phyloP scores from a whole-genome alignment of 2,113 vertebrate species.

The Oncorhynchus nerka region DNA sequence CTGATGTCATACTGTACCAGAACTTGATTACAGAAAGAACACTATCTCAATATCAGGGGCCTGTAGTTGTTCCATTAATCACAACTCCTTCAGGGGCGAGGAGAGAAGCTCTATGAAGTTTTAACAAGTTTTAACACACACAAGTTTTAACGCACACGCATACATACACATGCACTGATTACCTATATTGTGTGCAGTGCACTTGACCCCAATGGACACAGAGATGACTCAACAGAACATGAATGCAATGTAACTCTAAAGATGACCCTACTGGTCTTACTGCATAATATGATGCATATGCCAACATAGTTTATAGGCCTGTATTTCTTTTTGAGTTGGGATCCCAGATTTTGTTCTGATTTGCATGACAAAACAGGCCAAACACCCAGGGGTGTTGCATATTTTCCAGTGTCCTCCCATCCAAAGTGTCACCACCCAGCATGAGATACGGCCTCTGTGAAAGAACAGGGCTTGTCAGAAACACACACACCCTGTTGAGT shows the following conservation, averaged over 20 bases:
- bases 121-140: neutral
- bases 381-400: slow-evolving; percentile 46
- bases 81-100: neutral
- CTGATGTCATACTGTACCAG: slow-evolving; percentile 47
- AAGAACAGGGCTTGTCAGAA: slow-evolving; percentile 15
- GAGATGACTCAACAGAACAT: neutral
- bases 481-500: neutral
- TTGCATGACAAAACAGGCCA: slow-evolving; percentile 22
- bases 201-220: neutral
- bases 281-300: neutral
- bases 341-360: slow-evolving; percentile 6
- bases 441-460: slow-evolving; percentile 22
- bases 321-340: neutral
- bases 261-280: neutral
- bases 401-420: slow-evolving; percentile 27
- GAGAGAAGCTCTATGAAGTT: neutral
- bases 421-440: slow-evolving; percentile 31
- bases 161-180: slow-evolving; percentile 8
- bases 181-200: neutral
- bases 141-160: neutral
- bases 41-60: slow-evolving; percentile 22
- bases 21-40: slow-evolving; percentile 29
- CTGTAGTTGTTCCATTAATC: slow-evolving; percentile 10
- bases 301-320: neutral
- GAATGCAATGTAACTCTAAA: neutral